These are phyloP conservation scores for Ericerus pela DNA, from an alignment of 1,140 invertebrate species.

Conservation along the genomic window DNA sequence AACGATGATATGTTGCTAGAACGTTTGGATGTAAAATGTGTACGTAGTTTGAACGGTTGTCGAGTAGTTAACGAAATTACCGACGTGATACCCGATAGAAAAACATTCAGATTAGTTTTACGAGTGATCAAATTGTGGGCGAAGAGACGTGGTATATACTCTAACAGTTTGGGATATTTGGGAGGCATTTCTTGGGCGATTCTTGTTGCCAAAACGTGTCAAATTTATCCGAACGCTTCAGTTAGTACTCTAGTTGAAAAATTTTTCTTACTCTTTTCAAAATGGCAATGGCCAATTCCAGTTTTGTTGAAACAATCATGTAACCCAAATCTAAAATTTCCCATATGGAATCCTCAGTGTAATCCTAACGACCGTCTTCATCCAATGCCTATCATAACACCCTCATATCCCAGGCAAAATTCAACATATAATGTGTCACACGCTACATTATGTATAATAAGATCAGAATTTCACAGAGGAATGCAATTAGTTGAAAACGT, in stretches of 20 bases:
- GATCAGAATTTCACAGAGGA: constrained; percentile 75
- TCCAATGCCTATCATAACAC: constrained; percentile 99
- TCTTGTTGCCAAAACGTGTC: constrained; percentile 93
- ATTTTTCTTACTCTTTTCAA: constrained; percentile 93
- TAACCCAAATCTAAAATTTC: constrained; percentile 69
- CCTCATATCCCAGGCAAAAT: constrained; percentile 98
- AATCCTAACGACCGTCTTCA: constrained; percentile 84
- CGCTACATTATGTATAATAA: constrained; percentile 84
- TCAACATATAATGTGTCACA: constrained; percentile 95
- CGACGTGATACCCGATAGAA: constrained; percentile 82
- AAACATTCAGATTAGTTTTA: constrained; percentile 83
- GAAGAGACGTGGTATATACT: constrained; percentile 94
- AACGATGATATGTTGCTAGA: constrained; percentile 70
- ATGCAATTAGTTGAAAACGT: constrained; percentile 73
- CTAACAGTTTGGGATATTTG: constrained; percentile 92
- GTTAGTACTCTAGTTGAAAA: constrained; percentile 90
- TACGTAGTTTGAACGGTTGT: constrained; percentile 92
- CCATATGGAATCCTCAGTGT: constrained; percentile 85
- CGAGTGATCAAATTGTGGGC: constrained; percentile 98
- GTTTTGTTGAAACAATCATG: constrained; percentile 86
- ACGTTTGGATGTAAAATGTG: constrained; percentile 91
- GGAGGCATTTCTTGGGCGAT: constrained; percentile 99
- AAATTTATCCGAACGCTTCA: constrained; percentile 92
- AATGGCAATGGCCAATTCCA: constrained; percentile 97
- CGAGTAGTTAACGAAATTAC: constrained; percentile 96